phyloP scores from a whole-genome alignment of 2,797 vertebrate species.

The Miichthys miiuy region DNA sequence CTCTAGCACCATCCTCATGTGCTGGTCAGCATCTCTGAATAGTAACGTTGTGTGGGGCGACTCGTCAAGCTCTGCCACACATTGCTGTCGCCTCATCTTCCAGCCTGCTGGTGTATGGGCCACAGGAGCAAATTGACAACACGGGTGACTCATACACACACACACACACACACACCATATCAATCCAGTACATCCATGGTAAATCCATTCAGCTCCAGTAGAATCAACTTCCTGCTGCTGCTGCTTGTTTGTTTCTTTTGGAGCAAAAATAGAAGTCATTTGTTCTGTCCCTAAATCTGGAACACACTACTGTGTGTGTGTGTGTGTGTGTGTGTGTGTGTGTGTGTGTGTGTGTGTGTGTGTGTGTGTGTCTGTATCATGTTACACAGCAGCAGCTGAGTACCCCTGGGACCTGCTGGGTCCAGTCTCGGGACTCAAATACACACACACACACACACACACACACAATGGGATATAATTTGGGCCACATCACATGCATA shows the following conservation, averaged over 20 bases:
- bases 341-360: slow-evolving; percentile 21
- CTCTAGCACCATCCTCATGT: neutral
- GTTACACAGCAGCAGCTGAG: slow-evolving; percentile 58
- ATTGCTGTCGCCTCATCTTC: neutral
- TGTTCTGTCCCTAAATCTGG: slow-evolving; percentile 58
- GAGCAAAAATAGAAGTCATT: slow-evolving; percentile 67
- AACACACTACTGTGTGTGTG: slow-evolving; percentile 21
- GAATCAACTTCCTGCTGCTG: slow-evolving; percentile 60
- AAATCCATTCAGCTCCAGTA: slow-evolving; percentile 43
- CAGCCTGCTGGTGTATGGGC: neutral
- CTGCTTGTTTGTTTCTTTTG: slow-evolving; percentile 63
- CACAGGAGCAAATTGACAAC: neutral
- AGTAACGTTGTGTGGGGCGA: neutral
- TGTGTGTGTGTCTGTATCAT: slow-evolving; percentile 31
- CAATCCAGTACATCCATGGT: neutral
- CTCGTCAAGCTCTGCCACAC: neutral
- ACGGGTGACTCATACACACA: neutral
- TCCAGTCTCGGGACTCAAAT: slow-evolving; percentile 15
- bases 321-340: slow-evolving; percentile 9
- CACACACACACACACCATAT: neutral
- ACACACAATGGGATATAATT: slow-evolving; percentile 6
- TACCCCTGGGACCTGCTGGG: slow-evolving; percentile 45
- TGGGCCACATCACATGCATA: slow-evolving; percentile 1
- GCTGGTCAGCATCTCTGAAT: neutral
- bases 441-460: slow-evolving; percentile 10